phyloP scores from a whole-genome alignment of 1,140 invertebrate species.

The Xylocopa sonorina region DNA sequence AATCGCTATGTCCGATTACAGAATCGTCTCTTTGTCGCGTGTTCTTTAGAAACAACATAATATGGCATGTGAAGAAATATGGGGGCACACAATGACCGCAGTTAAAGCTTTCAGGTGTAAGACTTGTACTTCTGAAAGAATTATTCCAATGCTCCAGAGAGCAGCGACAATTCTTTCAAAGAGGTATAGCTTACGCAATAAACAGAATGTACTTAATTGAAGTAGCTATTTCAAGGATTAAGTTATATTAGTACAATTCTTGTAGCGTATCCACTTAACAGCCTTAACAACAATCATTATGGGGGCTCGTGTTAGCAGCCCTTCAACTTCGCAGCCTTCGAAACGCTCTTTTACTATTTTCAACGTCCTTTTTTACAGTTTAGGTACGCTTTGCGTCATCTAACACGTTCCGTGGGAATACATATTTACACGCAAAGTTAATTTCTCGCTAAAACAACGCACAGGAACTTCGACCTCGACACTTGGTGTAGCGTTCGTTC shows the following conservation, averaged over 20 bases:
- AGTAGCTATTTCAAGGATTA: no score
- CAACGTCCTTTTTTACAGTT: slow-evolving; percentile 53
- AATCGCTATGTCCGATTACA: background rate
- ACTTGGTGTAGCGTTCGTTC: slow-evolving; percentile 4
- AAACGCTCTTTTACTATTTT: background rate
- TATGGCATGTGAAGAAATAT: background rate
- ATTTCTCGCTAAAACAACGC: slow-evolving; percentile 35
- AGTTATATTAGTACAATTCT: no score
- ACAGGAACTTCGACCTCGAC: slow-evolving; percentile 21
- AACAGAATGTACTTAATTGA: no score
- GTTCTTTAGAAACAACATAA: slow-evolving; percentile 3
- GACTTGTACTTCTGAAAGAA: no score
- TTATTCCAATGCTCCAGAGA: no score
- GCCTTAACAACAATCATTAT: no score
- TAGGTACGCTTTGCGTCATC: slow-evolving; percentile 64
- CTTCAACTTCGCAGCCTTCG: background rate
- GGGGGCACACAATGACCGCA: background rate
- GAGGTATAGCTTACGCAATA: no score
- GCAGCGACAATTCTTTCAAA: no score
- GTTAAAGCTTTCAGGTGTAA: no score
- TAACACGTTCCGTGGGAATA: slow-evolving; percentile 23
- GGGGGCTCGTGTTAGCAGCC: no score
- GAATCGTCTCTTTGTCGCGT: background rate
- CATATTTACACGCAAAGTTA: slow-evolving; percentile 58
- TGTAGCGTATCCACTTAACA: no score